A percentile compares a stretch with the other conserved stretches of the same genome.
phyloP scores from a whole-genome alignment of 2,888 invertebrate genomes.

The Torymus tubicola region DNA sequence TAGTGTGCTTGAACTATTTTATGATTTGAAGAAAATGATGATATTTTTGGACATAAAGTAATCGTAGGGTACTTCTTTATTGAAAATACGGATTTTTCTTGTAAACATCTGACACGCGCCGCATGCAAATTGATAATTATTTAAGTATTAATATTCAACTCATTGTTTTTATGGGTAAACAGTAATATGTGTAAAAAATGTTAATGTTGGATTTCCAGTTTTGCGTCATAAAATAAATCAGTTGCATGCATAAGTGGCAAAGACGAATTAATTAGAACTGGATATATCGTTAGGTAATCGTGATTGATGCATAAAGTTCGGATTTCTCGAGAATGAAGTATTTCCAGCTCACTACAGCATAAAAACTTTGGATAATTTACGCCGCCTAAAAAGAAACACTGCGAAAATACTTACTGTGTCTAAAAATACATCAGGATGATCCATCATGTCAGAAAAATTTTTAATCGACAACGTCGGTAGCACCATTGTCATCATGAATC shows the following conservation, averaged over 20 bases:
- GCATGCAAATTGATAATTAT: too few relatives aligned
- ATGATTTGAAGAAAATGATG: neutral
- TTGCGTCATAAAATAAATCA: slow-evolving; percentile 1
- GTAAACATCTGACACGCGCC: too few relatives aligned
- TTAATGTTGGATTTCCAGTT: neutral
- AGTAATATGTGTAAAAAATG: too few relatives aligned
- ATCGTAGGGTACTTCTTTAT: too few relatives aligned
- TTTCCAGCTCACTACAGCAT: too few relatives aligned
- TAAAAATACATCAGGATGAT: slow-evolving; percentile 68
- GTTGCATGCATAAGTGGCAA: neutral
- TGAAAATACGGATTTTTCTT: too few relatives aligned
- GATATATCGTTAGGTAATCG: slow-evolving; percentile 1
- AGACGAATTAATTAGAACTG: slow-evolving; percentile 2
- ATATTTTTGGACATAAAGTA: too few relatives aligned
- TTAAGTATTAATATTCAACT: too few relatives aligned
- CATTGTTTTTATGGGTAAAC: too few relatives aligned
- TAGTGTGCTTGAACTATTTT: too few relatives aligned
- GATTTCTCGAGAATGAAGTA: neutral
- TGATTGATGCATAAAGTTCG: neutral
- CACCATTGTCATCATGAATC: slow-evolving; percentile 65
- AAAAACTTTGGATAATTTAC: too few relatives aligned
- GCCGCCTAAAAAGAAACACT: neutral
- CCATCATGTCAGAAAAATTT: slow-evolving; percentile 68
- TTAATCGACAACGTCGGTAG: slow-evolving; percentile 65
- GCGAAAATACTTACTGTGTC: slow-evolving; percentile 62